phyloP scores from a whole-genome alignment of 2,113 vertebrate species.

The Emydocephalus ijimae region DNA sequence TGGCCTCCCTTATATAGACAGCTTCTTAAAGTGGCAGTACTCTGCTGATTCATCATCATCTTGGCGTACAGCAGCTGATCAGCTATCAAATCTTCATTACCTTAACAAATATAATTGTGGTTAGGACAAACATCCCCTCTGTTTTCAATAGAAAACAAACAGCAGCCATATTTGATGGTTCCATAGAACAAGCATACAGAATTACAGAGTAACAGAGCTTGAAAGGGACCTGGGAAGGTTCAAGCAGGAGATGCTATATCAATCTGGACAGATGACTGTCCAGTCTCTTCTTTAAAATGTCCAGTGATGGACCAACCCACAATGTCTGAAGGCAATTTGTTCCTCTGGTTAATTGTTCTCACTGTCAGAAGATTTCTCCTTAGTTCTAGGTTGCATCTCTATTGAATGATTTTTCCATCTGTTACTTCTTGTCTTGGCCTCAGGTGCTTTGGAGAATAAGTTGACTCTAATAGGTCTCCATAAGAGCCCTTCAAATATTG shows the following conservation, averaged over 20 bases:
- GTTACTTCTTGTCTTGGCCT: background rate
- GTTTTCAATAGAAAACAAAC: background rate
- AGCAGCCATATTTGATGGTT: background rate
- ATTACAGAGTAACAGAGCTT: too few relatives aligned
- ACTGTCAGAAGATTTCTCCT: background rate
- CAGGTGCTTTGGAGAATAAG: background rate
- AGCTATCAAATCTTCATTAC: too few relatives aligned
- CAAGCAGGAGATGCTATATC: fast-evolving
- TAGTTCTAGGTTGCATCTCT: background rate
- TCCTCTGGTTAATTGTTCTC: background rate
- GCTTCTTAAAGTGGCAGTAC: too few relatives aligned
- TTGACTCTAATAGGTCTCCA: background rate
- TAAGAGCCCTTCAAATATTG: background rate
- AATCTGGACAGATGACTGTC: too few relatives aligned
- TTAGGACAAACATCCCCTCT: background rate
- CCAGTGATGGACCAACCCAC: too few relatives aligned
- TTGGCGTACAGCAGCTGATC: too few relatives aligned
- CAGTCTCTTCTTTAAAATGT: too few relatives aligned
- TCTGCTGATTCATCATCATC: too few relatives aligned
- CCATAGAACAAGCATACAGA: background rate
- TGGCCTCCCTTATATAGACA: too few relatives aligned
- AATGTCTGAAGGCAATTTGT: too few relatives aligned
- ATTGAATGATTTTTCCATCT: background rate
- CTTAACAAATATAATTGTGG: too few relatives aligned
- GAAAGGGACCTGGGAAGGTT: too few relatives aligned